Evolutionary conservation across 2,797 vertebrate species (phyloP), one percentile per base, ranked within the genome.

Genomic region (Eptatretus atami): DNA sequence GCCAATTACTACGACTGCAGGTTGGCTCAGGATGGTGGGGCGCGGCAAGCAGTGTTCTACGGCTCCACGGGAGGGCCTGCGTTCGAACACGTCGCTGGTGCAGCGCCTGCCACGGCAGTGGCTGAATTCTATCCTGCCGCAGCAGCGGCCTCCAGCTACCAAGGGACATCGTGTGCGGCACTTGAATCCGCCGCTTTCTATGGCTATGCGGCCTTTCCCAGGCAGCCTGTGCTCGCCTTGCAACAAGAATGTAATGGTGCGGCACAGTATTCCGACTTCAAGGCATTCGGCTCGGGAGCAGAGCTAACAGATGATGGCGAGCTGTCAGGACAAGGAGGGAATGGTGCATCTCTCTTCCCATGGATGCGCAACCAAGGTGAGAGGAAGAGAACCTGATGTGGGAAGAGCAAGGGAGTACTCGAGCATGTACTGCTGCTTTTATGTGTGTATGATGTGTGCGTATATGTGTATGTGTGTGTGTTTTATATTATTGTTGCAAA

Each of bases 301-400:
- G 80, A 75, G n/a, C 31, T 44, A 4, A 44, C 31, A 44, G 88
- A 96, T 68, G 88, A 95, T 73, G 79, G 82, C 66, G 88, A 95
- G 69, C 82, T 81, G 64, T 78, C 86, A 0, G 88, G 94, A 72
- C 88, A 94, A 72, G 93, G 86, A 72, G 83, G 86, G 11, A 94
- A 87, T 60, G 86, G 87, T 15, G 94, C 88, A 54, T 87, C 94
- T 76, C 82, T 96, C 15, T 96, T 95, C 65, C 88, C 87, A 15
- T 96, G 87, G 88, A 95, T 96, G 88, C 81, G 88, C 74, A 86
- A 87, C 70, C 88, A 96, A 92, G 87, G 88, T 96, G 82, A 90
- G 86, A 14, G 55, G 54, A 19, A 44, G 9, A 3, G 55, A 60
- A 9, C 19, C 55, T 60, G 55, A 12, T n/a, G n/a, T n/a, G 57